Percentiles rank a stretch among this genome's conserved stretches.
Evolutionary conservation across 2,888 invertebrate genomes (phyloP).

Genomic region (Oligia strigilis): DNA sequence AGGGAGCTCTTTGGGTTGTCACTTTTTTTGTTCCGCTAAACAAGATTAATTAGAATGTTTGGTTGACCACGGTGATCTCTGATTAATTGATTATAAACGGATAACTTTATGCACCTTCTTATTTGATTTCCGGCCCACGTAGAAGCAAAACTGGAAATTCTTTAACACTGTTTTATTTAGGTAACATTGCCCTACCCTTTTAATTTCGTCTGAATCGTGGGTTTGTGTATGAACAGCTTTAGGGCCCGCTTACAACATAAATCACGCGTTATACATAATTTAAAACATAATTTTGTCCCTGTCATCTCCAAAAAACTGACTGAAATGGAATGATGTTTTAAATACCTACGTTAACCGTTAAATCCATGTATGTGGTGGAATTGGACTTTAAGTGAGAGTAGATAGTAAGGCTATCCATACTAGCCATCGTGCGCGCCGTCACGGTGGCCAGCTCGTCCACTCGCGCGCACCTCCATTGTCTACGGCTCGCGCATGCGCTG

Average conservation of each 20-base stretch:
- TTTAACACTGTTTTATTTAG: neutral
- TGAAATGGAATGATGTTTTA: neutral
- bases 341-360: neutral
- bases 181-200: neutral
- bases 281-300: neutral
- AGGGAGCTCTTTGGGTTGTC: slow-evolving; percentile 30
- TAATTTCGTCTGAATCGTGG: neutral
- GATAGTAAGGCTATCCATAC: slow-evolving; percentile 15
- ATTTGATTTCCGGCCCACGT: too few species aligned
- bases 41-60: slow-evolving; percentile 21
- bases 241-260: neutral
- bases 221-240: neutral
- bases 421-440: slow-evolving; percentile 31
- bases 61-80: slow-evolving; percentile 3
- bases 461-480: slow-evolving; percentile 60
- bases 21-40: slow-evolving; percentile 23
- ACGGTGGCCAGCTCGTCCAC: slow-evolving; percentile 38
- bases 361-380: neutral
- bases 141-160: too few species aligned
- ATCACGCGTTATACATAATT: neutral
- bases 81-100: neutral
- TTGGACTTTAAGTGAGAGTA: slow-evolving; percentile 31
- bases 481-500: slow-evolving; percentile 44
- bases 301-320: neutral
- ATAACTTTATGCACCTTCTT: neutral